Evolutionary conservation across 2,113 vertebrate genomes (phyloP), one percentile per base, ranked within the genome.

Genomic region (Menura novaehollandiae): DNA sequence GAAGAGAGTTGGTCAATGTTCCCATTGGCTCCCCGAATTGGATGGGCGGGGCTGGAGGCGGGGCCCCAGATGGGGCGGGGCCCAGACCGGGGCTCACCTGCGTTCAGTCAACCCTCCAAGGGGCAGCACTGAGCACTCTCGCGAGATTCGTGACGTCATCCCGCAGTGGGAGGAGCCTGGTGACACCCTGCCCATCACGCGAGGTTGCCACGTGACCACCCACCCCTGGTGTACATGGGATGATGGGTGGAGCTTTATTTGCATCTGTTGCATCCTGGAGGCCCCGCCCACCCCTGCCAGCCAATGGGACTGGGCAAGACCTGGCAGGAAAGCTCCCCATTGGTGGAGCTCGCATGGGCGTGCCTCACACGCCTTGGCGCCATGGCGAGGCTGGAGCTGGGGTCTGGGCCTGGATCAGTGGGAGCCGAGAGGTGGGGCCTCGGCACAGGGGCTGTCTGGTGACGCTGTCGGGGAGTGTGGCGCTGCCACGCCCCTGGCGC

Each of bases 401-500:
- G 15, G 2, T 12, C 15, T 9, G 24, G 11, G 39, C 19, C 17
- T 2, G 7, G 39, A 13, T 23, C 39, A 11, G 12, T 8, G 10
- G 35, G 37, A 5, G 2, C 13, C 1, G 2, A 6, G 2, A n/a
- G 32, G 41, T 1, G 2, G 10, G 43, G 5, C 52, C 5, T 1
- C 3, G 32, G 17, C 21, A 4, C 0, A 0, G 13, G 4, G 2
- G 2, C 5, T 3, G 2, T 28, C 26, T 1, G 4, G 20, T 17
- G 46, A 18, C 0, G 0, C 15, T 2, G 6, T 4, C 9, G 1
- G 1, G 49, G 7, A 20, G 35, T 1, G 0, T 17, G 49, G 56
- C 1, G 1, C 20, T 13, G 3, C 5, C 43, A 4, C 0, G 0
- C 14, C 56, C 5, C 0, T 28, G 43, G 43, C 0, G 0, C 55